phyloP scores from a whole-genome alignment of 2,113 vertebrate genomes.

The Halichoerus grypus region DNA sequence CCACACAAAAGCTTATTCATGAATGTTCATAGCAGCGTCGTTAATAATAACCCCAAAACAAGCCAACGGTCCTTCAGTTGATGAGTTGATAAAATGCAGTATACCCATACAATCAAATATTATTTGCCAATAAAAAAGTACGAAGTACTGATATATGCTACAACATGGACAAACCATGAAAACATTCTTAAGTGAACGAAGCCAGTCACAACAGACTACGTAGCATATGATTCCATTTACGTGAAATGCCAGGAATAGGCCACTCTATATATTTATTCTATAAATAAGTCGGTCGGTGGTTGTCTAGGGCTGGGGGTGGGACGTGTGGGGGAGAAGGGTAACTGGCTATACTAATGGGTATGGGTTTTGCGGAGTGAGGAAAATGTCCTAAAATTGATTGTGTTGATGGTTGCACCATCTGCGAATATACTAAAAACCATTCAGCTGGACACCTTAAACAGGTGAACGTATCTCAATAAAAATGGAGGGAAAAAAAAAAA shows the following conservation, averaged over 20 bases:
- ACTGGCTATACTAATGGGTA: too few species aligned
- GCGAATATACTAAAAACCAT: background rate
- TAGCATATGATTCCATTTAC: background rate
- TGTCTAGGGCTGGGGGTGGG: background rate
- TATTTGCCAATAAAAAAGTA: background rate
- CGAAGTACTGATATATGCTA: background rate
- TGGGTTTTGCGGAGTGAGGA: background rate
- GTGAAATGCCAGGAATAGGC: background rate
- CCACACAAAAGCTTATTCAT: background rate
- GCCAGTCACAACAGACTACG: background rate
- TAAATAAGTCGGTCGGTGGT: background rate
- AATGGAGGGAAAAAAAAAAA: background rate
- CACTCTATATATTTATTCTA: background rate
- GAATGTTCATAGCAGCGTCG: background rate
- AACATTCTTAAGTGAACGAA: background rate
- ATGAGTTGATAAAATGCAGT: background rate
- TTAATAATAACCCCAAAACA: background rate
- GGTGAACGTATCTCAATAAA: background rate
- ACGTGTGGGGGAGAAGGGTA: background rate
- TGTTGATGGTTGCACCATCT: background rate
- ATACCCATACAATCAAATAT: background rate
- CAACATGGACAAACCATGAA: background rate
- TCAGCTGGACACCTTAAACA: background rate
- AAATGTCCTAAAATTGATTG: background rate
- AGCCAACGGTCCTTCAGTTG: background rate